A percentile compares a stretch with the other conserved stretches of the same genome.
phyloP scores from a whole-genome alignment of 2,113 vertebrate genomes.

The Gallinago undulata region DNA sequence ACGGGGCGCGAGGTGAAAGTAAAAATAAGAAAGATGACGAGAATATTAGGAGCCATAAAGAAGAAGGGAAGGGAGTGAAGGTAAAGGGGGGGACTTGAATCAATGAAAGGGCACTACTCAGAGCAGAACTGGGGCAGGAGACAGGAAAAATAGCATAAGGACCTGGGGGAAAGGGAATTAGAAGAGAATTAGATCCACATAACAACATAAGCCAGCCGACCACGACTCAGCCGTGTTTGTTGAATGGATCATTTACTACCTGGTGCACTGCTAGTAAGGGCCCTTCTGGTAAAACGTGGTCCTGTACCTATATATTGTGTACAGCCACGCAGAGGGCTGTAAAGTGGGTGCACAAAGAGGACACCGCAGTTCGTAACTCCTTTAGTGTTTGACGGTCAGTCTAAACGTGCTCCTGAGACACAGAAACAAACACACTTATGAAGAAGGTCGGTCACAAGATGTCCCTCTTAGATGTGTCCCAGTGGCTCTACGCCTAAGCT shows the following conservation, averaged over 20 bases:
- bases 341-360: not conserved
- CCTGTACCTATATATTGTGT: not conserved
- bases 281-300: not conserved
- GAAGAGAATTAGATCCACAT: not conserved
- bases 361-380: not conserved
- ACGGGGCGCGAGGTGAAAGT: not conserved
- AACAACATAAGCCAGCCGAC: not conserved
- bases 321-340: not conserved
- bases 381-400: not conserved
- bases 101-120: not conserved
- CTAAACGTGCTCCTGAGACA: not conserved
- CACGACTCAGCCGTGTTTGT: rapidly evolving
- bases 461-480: not conserved
- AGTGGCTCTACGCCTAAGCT: not conserved
- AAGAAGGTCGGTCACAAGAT: not conserved
- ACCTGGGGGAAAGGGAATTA: not conserved
- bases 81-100: not conserved
- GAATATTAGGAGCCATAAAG: not conserved
- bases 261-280: rapidly evolving
- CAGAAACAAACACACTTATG: not conserved
- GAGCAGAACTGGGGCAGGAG: not conserved
- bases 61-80: not conserved
- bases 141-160: not conserved
- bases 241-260: not conserved
- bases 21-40: not conserved